A percentile compares a stretch with the other conserved stretches of the same genome.
These are phyloP conservation scores for Prionailurus viverrinus DNA, from an alignment of 2,113 vertebrate genomes.

Conservation along the genomic window DNA sequence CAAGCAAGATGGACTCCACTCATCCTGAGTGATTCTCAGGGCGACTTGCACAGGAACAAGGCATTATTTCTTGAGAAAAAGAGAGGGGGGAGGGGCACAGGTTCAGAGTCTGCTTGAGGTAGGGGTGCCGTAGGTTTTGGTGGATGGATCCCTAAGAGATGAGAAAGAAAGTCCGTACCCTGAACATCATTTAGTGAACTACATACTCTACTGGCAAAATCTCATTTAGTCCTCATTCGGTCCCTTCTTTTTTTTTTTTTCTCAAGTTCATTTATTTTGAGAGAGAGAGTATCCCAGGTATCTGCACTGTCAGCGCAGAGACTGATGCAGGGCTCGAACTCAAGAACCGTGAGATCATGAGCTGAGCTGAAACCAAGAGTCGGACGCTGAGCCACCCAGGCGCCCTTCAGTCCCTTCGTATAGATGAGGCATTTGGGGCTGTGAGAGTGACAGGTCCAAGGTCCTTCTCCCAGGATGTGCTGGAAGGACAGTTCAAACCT, in stretches of 20 bases:
- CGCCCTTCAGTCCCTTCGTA: background rate
- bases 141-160: background rate
- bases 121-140: background rate
- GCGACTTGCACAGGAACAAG: background rate
- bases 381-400: no score
- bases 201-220: background rate
- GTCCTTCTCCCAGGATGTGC: background rate
- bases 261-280: no score
- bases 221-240: background rate
- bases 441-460: background rate
- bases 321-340: no score
- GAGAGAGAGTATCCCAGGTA: no score
- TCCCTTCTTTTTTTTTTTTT: background rate
- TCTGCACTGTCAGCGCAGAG: no score
- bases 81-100: background rate
- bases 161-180: background rate
- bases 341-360: no score
- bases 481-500: background rate
- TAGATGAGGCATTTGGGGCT: background rate
- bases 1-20: background rate
- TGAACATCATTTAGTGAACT: background rate
- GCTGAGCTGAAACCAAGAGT: no score
- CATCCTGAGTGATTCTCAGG: background rate
- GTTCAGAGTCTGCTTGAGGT: background rate
- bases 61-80: background rate